phyloP scores from a whole-genome alignment of 2,113 vertebrate genomes.

The Perca schrenkii region DNA sequence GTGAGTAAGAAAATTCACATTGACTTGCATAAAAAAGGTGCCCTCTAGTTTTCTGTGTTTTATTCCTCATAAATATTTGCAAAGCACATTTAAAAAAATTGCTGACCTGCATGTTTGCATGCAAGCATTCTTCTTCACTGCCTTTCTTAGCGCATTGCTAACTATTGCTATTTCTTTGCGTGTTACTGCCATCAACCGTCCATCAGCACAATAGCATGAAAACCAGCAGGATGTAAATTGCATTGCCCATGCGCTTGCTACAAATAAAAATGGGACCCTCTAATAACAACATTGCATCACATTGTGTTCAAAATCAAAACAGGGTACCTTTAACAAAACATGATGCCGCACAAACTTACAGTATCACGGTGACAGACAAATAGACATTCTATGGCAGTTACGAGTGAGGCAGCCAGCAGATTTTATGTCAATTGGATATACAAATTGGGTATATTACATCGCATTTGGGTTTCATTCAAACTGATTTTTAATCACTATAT shows the following conservation, averaged over 20 bases:
- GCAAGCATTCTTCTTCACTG: too few relatives aligned
- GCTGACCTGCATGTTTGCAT: not conserved
- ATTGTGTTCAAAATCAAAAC: not conserved
- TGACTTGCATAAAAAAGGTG: not conserved
- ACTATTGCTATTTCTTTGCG: not conserved
- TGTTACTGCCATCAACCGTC: not conserved
- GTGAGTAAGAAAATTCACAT: not conserved
- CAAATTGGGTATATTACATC: not conserved
- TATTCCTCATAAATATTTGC: not conserved
- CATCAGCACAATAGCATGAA: not conserved
- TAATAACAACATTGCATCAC: not conserved
- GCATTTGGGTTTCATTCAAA: slow-evolving; percentile 27
- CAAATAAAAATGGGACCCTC: not conserved
- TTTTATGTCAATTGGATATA: not conserved
- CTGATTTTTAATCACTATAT: slow-evolving; percentile 22
- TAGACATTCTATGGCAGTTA: not conserved
- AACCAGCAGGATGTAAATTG: too few relatives aligned
- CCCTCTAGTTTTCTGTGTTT: not conserved
- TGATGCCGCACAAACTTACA: not conserved
- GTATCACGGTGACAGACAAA: not conserved
- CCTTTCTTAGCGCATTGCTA: not conserved
- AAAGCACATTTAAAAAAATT: too few relatives aligned
- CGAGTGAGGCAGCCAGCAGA: not conserved
- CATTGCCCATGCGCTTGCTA: too few relatives aligned
- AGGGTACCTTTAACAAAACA: not conserved